These are phyloP conservation scores for Tromatobia lineatoria DNA, from an alignment of 2,888 invertebrate species.

Conservation along the genomic window DNA sequence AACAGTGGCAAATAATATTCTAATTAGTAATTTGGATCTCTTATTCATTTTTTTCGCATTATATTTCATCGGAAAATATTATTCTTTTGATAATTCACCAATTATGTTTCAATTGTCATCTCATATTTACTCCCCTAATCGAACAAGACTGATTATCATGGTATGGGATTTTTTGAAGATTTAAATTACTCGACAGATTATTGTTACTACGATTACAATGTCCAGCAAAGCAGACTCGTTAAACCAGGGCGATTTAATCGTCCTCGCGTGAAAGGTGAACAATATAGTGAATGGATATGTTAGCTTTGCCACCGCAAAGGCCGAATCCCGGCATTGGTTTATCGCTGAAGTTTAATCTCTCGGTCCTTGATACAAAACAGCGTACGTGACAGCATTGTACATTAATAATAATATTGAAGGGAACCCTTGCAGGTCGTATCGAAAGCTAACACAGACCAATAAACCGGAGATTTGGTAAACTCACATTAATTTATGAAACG, in stretches of 20 bases:
- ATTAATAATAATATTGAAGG: neutral
- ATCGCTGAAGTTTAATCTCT: neutral
- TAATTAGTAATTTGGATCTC: neutral
- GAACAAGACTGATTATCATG: constrained; percentile 16
- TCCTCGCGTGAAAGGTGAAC: neutral
- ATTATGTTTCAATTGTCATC: neutral
- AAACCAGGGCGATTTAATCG: neutral
- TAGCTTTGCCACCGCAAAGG: neutral
- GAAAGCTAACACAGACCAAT: constrained; percentile 8
- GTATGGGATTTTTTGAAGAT: neutral
- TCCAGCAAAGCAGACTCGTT: neutral
- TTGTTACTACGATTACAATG: neutral
- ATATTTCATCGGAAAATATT: too few relatives aligned
- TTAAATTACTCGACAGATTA: neutral
- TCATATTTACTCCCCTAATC: neutral
- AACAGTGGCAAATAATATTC: neutral
- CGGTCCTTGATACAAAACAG: neutral
- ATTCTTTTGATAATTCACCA: neutral
- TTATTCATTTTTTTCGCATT: neutral
- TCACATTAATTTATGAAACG: neutral
- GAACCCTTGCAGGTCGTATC: neutral
- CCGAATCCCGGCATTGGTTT: neutral
- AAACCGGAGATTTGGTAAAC: neutral
- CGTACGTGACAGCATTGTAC: constrained; percentile 10
- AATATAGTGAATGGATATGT: neutral